A percentile compares a stretch with the other conserved stretches of the same genome.
Evolutionary conservation across 2,888 invertebrate genomes (phyloP).

Genomic region (Euplagia quadripunctaria): DNA sequence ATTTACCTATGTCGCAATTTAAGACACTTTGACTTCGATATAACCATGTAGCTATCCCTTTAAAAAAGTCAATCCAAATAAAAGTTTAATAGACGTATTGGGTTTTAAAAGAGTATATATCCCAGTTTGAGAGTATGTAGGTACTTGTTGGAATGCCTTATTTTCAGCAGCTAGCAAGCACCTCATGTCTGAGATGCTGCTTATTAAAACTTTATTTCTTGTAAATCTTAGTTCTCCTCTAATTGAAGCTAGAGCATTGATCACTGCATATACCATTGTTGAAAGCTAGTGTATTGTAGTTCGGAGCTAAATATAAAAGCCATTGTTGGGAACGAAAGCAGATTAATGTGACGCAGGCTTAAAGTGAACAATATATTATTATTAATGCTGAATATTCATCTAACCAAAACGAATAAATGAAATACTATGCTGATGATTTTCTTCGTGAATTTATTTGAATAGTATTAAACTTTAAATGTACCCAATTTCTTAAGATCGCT

Average conservation of each 20-base stretch:
- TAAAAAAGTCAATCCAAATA: too few relatives aligned
- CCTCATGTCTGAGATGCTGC: too few relatives aligned
- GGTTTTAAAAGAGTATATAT: too few relatives aligned
- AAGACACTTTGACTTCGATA: too few relatives aligned
- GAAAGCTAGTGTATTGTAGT: slow-evolving; percentile 24
- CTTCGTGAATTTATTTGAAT: background rate
- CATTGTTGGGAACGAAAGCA: slow-evolving; percentile 38
- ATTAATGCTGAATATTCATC: slow-evolving; percentile 33
- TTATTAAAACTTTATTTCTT: background rate
- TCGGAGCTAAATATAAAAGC: slow-evolving; percentile 23
- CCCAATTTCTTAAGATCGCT: too few relatives aligned
- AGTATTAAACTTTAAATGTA: too few relatives aligned
- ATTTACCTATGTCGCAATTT: too few relatives aligned
- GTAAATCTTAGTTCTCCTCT: background rate
- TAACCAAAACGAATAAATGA: background rate
- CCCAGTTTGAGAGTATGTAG: too few relatives aligned
- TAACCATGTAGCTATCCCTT: too few relatives aligned
- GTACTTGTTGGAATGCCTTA: too few relatives aligned
- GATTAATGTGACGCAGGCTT: slow-evolving; percentile 9
- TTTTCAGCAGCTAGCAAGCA: too few relatives aligned
- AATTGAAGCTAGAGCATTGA: background rate
- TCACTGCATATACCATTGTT: slow-evolving; percentile 25
- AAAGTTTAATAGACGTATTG: too few relatives aligned
- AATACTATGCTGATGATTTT: background rate
- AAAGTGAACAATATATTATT: slow-evolving; percentile 37